Evolutionary conservation across 2,797 vertebrate genomes (phyloP), one percentile per base, ranked within the genome.

Genomic region (Alcedo atthis): DNA sequence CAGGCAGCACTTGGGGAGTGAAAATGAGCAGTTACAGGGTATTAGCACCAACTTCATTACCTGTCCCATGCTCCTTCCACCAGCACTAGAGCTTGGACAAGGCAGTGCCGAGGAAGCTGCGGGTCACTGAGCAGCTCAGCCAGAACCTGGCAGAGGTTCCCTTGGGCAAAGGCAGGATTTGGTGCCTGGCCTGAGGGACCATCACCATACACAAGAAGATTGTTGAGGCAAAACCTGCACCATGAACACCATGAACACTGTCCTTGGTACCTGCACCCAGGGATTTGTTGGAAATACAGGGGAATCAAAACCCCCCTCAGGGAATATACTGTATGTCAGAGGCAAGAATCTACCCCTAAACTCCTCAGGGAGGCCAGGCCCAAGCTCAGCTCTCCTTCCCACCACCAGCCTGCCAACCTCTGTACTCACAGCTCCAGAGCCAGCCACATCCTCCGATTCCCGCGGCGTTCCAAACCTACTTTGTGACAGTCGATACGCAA

Each of bases 181-280:
- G 25, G 0, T 2, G 53, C 54, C 20, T 10, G 12, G 16, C 77
- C 66, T 0, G 37, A 35, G 15, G 32, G 40, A 45, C 21, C 15
- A 53, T 26, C 76, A 28, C n/a, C 54, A 1, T 0, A 43, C 20
- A 30, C 46, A 68, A 30, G 46, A 25, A 80, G 35, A 42, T 0
- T 9, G 14, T 5, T 25, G 24, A 11, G 2, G 53, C 26, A 49
- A 80, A 78, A 2, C 24, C 20, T 21, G 24, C 28, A 8, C 6
- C 0, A 0, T 0, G 3, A 25, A 14, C 42, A 22, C 0, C 0
- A 19, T 2, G 17, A 82, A 14, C 45, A 3, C 0, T 0, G 2
- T 5, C 45, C 69, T 26, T 9, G 22, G 37, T 5, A 55, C 13
- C 79, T 1, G 18, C 4, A 25, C 33, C n/a, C 9, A 3, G 2